Evolutionary conservation across 2,797 vertebrate genomes (phyloP), one percentile per base, ranked within the genome.

Genomic region (Ptychadena robeensis): DNA sequence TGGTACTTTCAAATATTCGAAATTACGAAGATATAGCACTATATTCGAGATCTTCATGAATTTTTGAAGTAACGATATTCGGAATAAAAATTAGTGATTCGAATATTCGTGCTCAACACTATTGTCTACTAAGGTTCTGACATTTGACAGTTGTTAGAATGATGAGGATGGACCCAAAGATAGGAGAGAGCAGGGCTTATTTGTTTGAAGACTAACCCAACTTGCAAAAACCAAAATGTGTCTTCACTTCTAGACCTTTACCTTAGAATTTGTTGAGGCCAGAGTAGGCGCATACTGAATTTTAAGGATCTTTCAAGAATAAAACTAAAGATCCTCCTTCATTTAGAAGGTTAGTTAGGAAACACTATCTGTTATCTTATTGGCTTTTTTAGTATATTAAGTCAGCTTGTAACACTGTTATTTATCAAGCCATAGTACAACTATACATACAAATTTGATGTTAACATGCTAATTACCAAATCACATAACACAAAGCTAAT

Each of bases 381-480:
- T n/a, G n/a, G n/a, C n/a, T n/a, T n/a, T n/a, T n/a, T n/a, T n/a
- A n/a, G n/a, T n/a, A n/a, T n/a, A n/a, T n/a, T n/a, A n/a, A n/a
- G n/a, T n/a, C n/a, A n/a, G n/a, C n/a, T n/a, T 44, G 11, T 44
- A 15, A 44, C 40, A 44, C 18, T 15, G 18, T 44, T 44, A 44
- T 4, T 18, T 14, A 44, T 44, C 14, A 44, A 44, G 40, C 44
- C 6, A n/a, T 11, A 53, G 6, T 22, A 53, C 44, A 2, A 53
- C 18, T 53, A 22, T 53, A 53, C 44, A 53, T 53, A 53, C 5
- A 53, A 53, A 68, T 67, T 28, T 67, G 28, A 70, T 38, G 34
- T 70, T 22, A 70, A 79, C 66, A 79, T 79, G 66, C 66, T 70
- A 79, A n/a, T 68, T 67, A 78, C 64, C 76, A 68, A 78, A 35